These are phyloP conservation scores for Atherix ibis DNA, from an alignment of 2,888 invertebrate genomes.

Conservation along the genomic window DNA sequence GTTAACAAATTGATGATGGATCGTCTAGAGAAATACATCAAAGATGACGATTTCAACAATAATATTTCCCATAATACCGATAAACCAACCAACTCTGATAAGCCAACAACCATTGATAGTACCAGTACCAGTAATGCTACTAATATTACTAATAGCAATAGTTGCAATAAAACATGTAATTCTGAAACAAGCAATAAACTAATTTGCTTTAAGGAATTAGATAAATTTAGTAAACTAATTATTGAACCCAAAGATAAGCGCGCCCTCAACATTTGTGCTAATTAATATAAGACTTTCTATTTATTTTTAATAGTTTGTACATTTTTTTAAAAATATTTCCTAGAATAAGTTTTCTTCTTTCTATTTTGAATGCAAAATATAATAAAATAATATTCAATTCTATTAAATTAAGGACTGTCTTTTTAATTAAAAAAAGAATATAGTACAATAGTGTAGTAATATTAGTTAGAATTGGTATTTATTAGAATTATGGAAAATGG, in stretches of 20 bases:
- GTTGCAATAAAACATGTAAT: slow-evolving; percentile 6
- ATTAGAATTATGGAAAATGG: too few species aligned
- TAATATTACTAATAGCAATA: slow-evolving; percentile 6
- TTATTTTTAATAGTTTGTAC: too few species aligned
- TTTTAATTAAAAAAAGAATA: too few species aligned
- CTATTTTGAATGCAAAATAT: not conserved
- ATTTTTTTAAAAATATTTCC: too few species aligned
- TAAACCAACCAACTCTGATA: not conserved
- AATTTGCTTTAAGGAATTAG: too few species aligned
- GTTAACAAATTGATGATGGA: slow-evolving; percentile 13
- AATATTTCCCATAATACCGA: slow-evolving; percentile 8
- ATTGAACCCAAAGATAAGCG: slow-evolving; percentile 12
- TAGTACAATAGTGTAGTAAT: too few species aligned
- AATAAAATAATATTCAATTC: too few species aligned
- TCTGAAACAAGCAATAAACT: too few species aligned
- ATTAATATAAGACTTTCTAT: slow-evolving; percentile 13
- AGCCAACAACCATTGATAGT: slow-evolving; percentile 1
- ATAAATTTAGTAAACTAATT: slow-evolving; percentile 8
- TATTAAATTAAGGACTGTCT: too few species aligned
- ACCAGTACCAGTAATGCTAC: slow-evolving; percentile 5
- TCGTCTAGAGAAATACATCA: slow-evolving; percentile 13
- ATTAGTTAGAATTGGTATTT: too few species aligned
- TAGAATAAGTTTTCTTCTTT: not conserved
- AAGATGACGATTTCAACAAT: slow-evolving; percentile 14
- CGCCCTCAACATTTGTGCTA: slow-evolving; percentile 10